Conservation (phyloP, 1,140 invertebrate genomes). For the Glossosoma conforme region DNA sequence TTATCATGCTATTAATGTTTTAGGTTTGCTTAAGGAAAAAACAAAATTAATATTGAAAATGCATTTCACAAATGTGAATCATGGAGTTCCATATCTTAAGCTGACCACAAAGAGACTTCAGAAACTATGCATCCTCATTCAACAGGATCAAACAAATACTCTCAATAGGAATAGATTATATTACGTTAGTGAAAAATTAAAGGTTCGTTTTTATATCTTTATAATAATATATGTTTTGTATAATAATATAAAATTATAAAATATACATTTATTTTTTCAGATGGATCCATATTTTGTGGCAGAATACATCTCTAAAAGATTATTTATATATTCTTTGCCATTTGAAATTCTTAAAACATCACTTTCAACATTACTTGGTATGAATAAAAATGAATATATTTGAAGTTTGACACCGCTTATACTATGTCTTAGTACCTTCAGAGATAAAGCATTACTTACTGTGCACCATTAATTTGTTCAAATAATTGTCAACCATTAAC, state of each 20-base stretch:
- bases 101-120: constrained; percentile 37
- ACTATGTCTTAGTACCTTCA: too few species aligned
- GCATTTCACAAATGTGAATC: constrained; percentile 37
- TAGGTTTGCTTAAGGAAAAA: constrained; percentile 33
- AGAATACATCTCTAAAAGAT: constrained; percentile 38
- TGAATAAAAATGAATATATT: constrained; percentile 3
- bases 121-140: constrained; percentile 37
- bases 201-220: constrained; percentile 33
- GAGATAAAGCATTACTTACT: too few species aligned
- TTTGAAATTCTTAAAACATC: constrained; percentile 44
- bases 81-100: constrained; percentile 42
- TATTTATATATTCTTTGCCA: constrained; percentile 42
- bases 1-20: too few species aligned
- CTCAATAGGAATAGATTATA: constrained; percentile 44
- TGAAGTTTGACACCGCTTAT: constrained; percentile 1
- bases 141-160: constrained; percentile 36
- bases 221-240: constrained; percentile 9
- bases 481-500: too few species aligned
- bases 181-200: constrained; percentile 39
- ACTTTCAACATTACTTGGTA: constrained; percentile 42
- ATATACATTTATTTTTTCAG: constrained; percentile 34
- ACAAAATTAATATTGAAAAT: constrained; percentile 35
- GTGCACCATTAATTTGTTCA: too few species aligned
- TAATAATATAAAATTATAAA: constrained; percentile 3
- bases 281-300: constrained; percentile 36